phyloP scores from a whole-genome alignment of 1,140 invertebrate genomes.

The Caenorhabditis briggsae region DNA sequence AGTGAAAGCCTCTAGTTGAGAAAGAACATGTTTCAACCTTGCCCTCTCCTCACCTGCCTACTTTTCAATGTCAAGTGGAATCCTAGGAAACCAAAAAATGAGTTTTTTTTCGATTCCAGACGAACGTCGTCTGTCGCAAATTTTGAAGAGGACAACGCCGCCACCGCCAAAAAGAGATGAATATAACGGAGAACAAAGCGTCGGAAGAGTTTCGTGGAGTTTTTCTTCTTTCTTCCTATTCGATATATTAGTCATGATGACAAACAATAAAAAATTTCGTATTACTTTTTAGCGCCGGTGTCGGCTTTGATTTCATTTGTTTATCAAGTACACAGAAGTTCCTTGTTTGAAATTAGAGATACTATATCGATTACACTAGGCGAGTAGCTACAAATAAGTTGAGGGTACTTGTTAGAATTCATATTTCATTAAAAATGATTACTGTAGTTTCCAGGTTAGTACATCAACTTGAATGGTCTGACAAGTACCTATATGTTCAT shows the following conservation, averaged over 20 bases:
- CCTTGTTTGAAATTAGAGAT: neutral
- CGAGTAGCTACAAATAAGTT: neutral
- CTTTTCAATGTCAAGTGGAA: conserved; percentile 49
- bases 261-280: conserved; percentile 13
- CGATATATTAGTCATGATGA: conserved; percentile 26
- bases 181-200: conserved; percentile 36
- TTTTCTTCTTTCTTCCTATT: conserved; percentile 23
- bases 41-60: neutral
- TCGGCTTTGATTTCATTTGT: conserved; percentile 24
- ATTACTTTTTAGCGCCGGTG: conserved; percentile 36
- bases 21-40: conserved; percentile 49
- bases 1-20: conserved; percentile 36
- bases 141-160: neutral
- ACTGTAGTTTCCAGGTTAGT: no score
- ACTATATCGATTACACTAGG: neutral
- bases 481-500: no score
- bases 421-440: no score
- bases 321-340: conserved; percentile 27
- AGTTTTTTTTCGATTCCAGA: neutral
- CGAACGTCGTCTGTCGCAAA: neutral
- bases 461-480: no score
- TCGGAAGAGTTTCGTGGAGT: conserved; percentile 28
- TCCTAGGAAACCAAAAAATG: conserved; percentile 46
- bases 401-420: no score
- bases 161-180: neutral